Base-by-base conservation (phyloP, 1,140 invertebrate genomes). In the Drosophila guanche region DNA sequence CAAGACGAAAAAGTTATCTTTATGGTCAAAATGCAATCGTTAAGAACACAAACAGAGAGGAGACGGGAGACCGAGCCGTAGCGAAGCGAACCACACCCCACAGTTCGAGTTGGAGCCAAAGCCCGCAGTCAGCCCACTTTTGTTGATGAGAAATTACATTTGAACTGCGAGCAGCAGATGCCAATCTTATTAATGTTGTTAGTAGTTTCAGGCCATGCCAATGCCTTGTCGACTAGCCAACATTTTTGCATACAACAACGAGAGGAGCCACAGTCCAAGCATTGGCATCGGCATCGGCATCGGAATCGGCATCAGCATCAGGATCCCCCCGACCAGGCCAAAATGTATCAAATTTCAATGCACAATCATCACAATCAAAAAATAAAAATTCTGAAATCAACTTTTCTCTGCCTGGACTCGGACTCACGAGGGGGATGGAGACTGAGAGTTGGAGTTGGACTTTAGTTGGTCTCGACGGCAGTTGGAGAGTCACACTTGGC, bases 261-360 rank as follows among this genome's bases (percentile, higher is more conserved):
- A 27, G 62, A 48, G 55, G 33, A 16, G 14, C 22, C 14, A 23
- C 60, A 57, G 40, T 45, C 37, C 54, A 68, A 10, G 7, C 29
- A 8, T 8, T 6, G 5, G 27, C 6, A 33, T 33, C 29, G 8
- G 42, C 53, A 62, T 23, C 53, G 67, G 12, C 53, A 47, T 43
- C 48, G 29, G 40, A 0, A 27, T 27, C 58, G 61, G 41, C 56
- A 70, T 16, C 73, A 72, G 12, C 53, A 47, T 41, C 52, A 45
- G 41, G 33, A 37, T 37, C 59, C 55, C 46, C 46, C 63, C 50
- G 48, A 52, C 65, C 67, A 37, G 70, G 61, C 60, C 61, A 57
- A 88, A 88, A 88, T 88, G 83, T 88, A 88, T 88, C 83, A 88
- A 88, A 88, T 88, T 88, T 88, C 83, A 88, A 88, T 88, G 83